Percentiles rank a stretch among this genome's conserved stretches.
These are phyloP conservation scores for Pollenia griseotomentosa DNA, from an alignment of 2,888 invertebrate genomes.

Conservation along the genomic window DNA sequence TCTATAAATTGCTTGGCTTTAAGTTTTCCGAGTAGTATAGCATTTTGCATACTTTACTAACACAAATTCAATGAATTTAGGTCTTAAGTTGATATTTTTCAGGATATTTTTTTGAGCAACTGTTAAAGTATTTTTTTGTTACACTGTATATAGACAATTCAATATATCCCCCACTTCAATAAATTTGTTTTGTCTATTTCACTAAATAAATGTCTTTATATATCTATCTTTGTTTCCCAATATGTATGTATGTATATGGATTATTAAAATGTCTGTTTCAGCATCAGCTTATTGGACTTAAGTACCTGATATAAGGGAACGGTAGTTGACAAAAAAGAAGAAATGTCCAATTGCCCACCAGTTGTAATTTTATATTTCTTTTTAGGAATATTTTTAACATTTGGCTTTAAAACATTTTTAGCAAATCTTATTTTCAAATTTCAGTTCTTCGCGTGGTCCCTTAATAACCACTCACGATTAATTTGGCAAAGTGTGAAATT, in stretches of 20 bases:
- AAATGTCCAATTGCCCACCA: not conserved
- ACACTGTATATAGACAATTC: not conserved
- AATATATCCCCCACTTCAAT: not conserved
- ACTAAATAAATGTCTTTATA: not conserved
- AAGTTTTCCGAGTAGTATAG: too few species aligned
- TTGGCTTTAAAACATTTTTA: slow-evolving; percentile 30
- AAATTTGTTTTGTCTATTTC: not conserved
- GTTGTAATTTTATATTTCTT: slow-evolving; percentile 37
- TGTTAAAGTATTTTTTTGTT: not conserved
- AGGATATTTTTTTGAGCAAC: too few species aligned
- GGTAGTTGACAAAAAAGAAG: not conserved
- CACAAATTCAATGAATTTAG: too few species aligned
- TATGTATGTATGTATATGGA: slow-evolving; percentile 20
- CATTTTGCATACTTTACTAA: too few species aligned
- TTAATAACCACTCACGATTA: not conserved
- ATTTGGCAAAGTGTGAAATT: slow-evolving; percentile 43
- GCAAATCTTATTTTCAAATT: slow-evolving; percentile 31
- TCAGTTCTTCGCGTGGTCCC: slow-evolving; percentile 25
- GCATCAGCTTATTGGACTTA: slow-evolving; percentile 48
- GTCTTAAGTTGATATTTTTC: too few species aligned
- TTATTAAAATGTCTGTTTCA: slow-evolving; percentile 60
- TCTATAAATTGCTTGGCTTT: too few species aligned
- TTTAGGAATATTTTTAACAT: slow-evolving; percentile 49
- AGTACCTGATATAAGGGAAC: slow-evolving; percentile 19
- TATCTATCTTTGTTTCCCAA: not conserved